A percentile compares a stretch with the other conserved stretches of the same genome.
These are phyloP conservation scores for Aelia acuminata DNA, from an alignment of 2,888 invertebrate species.

Conservation along the genomic window DNA sequence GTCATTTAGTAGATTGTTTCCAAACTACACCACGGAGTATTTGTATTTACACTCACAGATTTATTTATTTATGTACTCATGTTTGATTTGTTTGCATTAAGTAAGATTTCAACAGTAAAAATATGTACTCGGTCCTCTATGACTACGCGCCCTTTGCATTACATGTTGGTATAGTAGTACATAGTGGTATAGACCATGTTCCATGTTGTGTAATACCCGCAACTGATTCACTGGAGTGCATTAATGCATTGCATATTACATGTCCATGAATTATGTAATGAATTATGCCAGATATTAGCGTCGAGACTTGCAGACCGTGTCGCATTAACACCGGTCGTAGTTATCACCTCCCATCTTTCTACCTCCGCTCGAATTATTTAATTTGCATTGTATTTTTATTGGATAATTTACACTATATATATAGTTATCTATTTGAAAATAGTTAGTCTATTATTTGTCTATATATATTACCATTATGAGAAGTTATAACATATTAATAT, in stretches of 20 bases:
- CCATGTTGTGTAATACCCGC: not conserved
- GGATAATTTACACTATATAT: not conserved
- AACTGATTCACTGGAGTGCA: conserved; percentile 15
- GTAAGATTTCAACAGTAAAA: not conserved
- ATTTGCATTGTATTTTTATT: not conserved
- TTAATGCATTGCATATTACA: conserved; percentile 38
- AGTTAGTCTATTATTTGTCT: too few species aligned
- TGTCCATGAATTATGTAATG: conserved; percentile 21
- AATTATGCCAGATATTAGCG: not conserved
- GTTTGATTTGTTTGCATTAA: not conserved
- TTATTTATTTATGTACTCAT: not conserved
- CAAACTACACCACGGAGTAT: too few species aligned
- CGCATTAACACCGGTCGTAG: not conserved
- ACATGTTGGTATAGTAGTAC: not conserved
- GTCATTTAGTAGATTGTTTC: too few species aligned
- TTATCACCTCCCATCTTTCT: not conserved
- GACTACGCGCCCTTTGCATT: not conserved
- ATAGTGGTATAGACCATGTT: conserved; percentile 7
- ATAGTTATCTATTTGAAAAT: too few species aligned
- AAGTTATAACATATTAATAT: too few species aligned
- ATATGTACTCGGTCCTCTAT: not conserved
- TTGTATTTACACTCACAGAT: not conserved
- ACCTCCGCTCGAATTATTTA: not conserved
- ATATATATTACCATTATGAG: too few species aligned
- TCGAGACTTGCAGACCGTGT: not conserved